Base-by-base conservation (phyloP, 2,888 invertebrate species). In the Microlaimidae sp. region DNA sequence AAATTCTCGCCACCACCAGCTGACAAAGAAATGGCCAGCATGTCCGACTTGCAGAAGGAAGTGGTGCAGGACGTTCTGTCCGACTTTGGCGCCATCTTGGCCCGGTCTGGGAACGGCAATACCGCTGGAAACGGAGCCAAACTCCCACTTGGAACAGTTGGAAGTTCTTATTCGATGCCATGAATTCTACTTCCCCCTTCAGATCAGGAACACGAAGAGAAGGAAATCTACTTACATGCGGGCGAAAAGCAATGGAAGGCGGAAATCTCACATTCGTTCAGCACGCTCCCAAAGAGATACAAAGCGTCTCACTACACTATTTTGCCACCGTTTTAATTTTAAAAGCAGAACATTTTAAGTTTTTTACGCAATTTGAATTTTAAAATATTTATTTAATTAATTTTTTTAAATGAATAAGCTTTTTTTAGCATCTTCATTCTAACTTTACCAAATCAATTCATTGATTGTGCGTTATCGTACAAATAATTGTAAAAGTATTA, bases 151-250 rank as follows among this genome's bases (percentile, higher is more conserved):
- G 43, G 23, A 24, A 24, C n/a, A 24, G 43, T 21, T 10, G 17
- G 23, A 24, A 24, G n/a, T n/a, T n/a, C n/a, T n/a, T n/a, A 43
- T 5, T 38, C 38, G 38, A n/a, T 13, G 38, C n/a, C 4, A 13
- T n/a, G n/a, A n/a, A n/a, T n/a, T n/a, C n/a, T n/a, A n/a, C n/a
- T n/a, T n/a, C n/a, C n/a, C n/a, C n/a, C n/a, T n/a, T n/a, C n/a
- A n/a, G 32, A 19, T 21, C 19, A 41, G 24, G 51, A 51, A 4
- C 13, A 17, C 23, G 24, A 46, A n/a, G 28, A 26, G 5, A 40
- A 32, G 13, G 47, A 48, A 32, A 48, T 41, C 3, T 53, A 49
- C 23, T n/a, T 54, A 13, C 54, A 54, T 29, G 54, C 50, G 24
- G 54, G 54, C 2, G 49, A 40, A 17, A 42, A 13, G 49, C 43